A percentile compares a stretch with the other conserved stretches of the same genome.
Conservation (phyloP, 2,797 vertebrate genomes). For the Microctenopoma stevenorrisi region DNA sequence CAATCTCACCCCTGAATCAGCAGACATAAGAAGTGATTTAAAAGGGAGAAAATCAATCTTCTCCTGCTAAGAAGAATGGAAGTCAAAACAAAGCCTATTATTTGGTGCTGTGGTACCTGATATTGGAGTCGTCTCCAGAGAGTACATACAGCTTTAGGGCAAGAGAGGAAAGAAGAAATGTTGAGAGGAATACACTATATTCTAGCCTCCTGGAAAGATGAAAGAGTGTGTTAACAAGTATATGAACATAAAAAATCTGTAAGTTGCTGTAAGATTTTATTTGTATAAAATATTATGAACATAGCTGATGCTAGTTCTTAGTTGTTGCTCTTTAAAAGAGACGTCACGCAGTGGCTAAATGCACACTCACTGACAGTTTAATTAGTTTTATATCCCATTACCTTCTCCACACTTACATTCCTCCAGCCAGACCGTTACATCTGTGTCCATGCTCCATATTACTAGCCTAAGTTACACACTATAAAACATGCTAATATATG, state of each 20-base stretch:
- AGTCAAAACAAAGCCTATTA: conserved; percentile 57
- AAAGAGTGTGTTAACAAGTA: conserved; percentile 8
- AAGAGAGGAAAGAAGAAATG: conserved; percentile 15
- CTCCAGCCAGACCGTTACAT: conserved; percentile 11
- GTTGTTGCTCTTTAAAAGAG: conserved; percentile 13
- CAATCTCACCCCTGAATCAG: conserved; percentile 34
- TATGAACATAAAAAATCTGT: neutral
- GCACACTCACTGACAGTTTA: conserved; percentile 37
- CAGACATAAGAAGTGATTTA: conserved; percentile 39
- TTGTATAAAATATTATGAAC: conserved; percentile 24
- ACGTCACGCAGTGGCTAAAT: conserved; percentile 20
- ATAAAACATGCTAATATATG: conserved; percentile 49
- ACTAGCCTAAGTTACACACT: conserved; percentile 13
- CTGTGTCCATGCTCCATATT: conserved; percentile 18
- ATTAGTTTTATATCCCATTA: conserved; percentile 52
- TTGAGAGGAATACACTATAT: conserved; percentile 20
- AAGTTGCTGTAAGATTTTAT: conserved; percentile 6
- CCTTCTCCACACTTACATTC: conserved; percentile 14
- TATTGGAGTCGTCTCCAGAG: conserved; percentile 41
- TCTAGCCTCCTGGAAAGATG: conserved; percentile 10
- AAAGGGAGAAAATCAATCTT: conserved; percentile 51
- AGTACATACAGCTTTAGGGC: conserved; percentile 21
- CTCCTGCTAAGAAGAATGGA: conserved; percentile 30
- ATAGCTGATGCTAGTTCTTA: neutral
- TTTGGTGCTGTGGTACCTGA: conserved; percentile 53